phyloP scores from a whole-genome alignment of 2,797 vertebrate genomes.

The Brachymystax lenok region DNA sequence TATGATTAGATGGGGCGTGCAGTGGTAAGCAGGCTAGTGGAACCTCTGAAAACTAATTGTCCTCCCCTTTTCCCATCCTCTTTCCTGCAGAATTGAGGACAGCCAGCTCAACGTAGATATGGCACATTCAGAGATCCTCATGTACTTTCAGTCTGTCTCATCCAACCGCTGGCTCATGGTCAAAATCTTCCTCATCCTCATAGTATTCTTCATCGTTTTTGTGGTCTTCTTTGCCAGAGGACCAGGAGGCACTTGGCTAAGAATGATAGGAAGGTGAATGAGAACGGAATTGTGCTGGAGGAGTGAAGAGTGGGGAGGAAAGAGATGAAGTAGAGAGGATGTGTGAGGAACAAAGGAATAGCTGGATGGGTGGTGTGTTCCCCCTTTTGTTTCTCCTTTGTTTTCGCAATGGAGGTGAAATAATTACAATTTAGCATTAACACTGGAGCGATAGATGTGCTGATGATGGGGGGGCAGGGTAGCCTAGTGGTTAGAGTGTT shows the following conservation, averaged over 20 bases:
- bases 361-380: not conserved
- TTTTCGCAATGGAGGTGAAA: too few species aligned
- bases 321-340: not conserved
- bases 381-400: not conserved
- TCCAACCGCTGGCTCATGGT: slow-evolving; percentile 85
- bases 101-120: slow-evolving; percentile 81
- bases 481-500: too few species aligned
- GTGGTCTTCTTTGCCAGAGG: slow-evolving; percentile 82
- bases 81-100: slow-evolving; percentile 77
- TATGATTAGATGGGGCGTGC: too few species aligned
- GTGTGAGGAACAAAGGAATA: not conserved
- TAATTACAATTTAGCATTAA: too few species aligned
- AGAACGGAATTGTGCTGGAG: not conserved
- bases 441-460: too few species aligned
- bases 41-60: not conserved
- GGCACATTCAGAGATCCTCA: slow-evolving; percentile 81
- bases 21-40: not conserved
- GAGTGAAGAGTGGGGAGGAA: not conserved
- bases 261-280: not conserved
- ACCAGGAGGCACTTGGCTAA: slow-evolving; percentile 2
- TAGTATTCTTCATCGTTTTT: slow-evolving; percentile 84
- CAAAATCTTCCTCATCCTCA: slow-evolving; percentile 85
- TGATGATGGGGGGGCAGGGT: too few species aligned
- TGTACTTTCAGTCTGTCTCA: slow-evolving; percentile 85
- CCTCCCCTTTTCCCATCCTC: not conserved